Base-by-base conservation (phyloP, 23 tunicate genomes). In the Botrylloides violaceus region DNA sequence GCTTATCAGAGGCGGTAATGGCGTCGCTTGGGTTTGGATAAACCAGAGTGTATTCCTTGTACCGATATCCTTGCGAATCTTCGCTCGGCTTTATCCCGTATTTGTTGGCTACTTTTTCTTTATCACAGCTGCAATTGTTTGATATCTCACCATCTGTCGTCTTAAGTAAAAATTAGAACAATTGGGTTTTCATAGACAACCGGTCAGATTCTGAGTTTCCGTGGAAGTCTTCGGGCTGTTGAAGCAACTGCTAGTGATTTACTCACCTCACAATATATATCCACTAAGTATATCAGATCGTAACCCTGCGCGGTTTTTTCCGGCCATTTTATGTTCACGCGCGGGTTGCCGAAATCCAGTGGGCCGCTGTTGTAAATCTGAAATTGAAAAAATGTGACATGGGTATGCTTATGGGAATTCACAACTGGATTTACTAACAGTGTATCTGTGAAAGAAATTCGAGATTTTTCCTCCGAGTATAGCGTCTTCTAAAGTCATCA, bases 321-420 rank as follows among this genome's bases (percentile, higher is more conserved):
- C 18, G 86, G 74, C 86, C 86, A 81, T 5, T 49, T 73, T 24
- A 81, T 34, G 34, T 20, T 32, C 23, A 81, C 20, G 9, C 62
- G 38, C 12, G 79, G 74, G 3, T 50, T 31, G 2, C 79, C 66
- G 2, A 81, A 31, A 12, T 29, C 55, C 15, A 71, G 58, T 32
- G 86, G 86, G 23, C 86, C 86, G 4, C 20, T 43, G 86, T 58
- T 81, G 61, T 64, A 73, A 26, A 81, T 36, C 86, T 81, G 30
- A 27, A 77, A 63, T 43, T 15, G 53, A 25, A 60, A 25, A 24
- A 20, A 29, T 29, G 27, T 43, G 53, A 7, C 9, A 7, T 7
- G 53, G 19, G 27, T 0, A 60, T 18, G 65, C 32, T 26, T 60
- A 60, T 60, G 23, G 65, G 18, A 60, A 60, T 25, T 23, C 65